Evolutionary conservation across 1,140 invertebrate species (phyloP), one percentile per base, ranked within the genome.

Genomic region (Wasmannia auropunctata): DNA sequence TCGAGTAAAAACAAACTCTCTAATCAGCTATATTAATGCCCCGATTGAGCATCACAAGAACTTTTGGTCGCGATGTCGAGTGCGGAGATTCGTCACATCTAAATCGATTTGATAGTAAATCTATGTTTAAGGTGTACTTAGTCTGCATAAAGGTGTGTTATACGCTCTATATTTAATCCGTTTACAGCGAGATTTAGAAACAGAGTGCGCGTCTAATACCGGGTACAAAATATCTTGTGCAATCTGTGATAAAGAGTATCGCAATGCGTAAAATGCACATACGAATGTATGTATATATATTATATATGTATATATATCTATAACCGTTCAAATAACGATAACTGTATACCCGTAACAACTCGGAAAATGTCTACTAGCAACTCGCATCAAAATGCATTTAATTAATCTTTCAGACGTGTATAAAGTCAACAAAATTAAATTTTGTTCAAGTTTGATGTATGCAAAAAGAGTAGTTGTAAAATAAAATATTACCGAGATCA

Each of bases 171-270:
- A 86, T 51, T 60, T 58, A 81, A 84, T 22, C 60, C 76, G 34
- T 76, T n/a, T 88, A 72, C 40, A 72, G 60, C 70, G 87, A 86
- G 85, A 90, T 90, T 91, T 34, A 92, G 86, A 86, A 89, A 90
- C 69, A 63, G 70, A 76, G 79, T 89, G 87, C 58, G 81, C 54
- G 51, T 87, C 86, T 88, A 91, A 37, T 88, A 86, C 25, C 85
- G 86, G 69, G 62, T 92, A 92, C 49, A 92, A 92, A 91, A 92
- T 90, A 88, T 88, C 31, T 87, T 91, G 86, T 90, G 91, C 88
- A 85, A 79, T 91, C 54, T 65, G 34, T 90, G 79, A 83, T 83
- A 25, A 86, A 91, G 74, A 86, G 77, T 84, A 81, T 80, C 54
- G 75, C 25, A 87, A 74, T 19, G 31, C 37, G 60, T 69, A 37